A percentile compares a stretch with the other conserved stretches of the same genome.
Conservation (phyloP, 1,140 invertebrate species). For the Drosophila nebulosa region DNA sequence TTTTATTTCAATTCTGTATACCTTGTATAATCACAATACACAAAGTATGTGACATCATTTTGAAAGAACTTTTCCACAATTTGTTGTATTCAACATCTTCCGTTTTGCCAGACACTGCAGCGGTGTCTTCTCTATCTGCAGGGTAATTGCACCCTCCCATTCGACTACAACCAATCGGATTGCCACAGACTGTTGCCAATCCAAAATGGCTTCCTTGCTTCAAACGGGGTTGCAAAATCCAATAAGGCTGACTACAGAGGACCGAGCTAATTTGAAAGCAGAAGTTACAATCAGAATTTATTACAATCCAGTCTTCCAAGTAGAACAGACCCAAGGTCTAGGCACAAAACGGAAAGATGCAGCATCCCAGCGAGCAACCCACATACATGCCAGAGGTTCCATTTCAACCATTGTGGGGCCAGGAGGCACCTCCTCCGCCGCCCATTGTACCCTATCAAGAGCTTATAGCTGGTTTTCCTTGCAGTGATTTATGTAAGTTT, state of each 20-base stretch:
- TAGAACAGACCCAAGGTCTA: constrained; percentile 61
- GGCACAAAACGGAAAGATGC: constrained; percentile 42
- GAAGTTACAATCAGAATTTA: constrained; percentile 52
- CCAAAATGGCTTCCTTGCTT: constrained; percentile 57
- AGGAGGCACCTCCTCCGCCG: constrained; percentile 70
- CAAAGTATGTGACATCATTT: too few relatives aligned
- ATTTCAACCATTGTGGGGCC: constrained; percentile 75
- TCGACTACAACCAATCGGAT: constrained; percentile 43
- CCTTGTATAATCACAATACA: too few relatives aligned
- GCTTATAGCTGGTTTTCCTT: constrained; percentile 82
- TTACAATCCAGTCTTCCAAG: constrained; percentile 65
- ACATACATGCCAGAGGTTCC: constrained; percentile 80
- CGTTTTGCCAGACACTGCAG: background rate
- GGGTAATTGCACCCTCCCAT: constrained; percentile 7
- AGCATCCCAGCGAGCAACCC: constrained; percentile 68
- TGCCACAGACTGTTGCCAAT: constrained; percentile 51
- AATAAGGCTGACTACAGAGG: constrained; percentile 42
- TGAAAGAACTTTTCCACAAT: too few relatives aligned
- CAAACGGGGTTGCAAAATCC: constrained; percentile 50
- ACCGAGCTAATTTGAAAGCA: constrained; percentile 29
- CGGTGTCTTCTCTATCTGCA: background rate
- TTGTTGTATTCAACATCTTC: too few relatives aligned
- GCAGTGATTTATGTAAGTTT: constrained; percentile 82
- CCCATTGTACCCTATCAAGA: constrained; percentile 82
- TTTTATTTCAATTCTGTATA: too few relatives aligned